A percentile compares a stretch with the other conserved stretches of the same genome.
Evolutionary conservation across 2,888 invertebrate species (phyloP).

Genomic region (Dynastes hyllus): DNA sequence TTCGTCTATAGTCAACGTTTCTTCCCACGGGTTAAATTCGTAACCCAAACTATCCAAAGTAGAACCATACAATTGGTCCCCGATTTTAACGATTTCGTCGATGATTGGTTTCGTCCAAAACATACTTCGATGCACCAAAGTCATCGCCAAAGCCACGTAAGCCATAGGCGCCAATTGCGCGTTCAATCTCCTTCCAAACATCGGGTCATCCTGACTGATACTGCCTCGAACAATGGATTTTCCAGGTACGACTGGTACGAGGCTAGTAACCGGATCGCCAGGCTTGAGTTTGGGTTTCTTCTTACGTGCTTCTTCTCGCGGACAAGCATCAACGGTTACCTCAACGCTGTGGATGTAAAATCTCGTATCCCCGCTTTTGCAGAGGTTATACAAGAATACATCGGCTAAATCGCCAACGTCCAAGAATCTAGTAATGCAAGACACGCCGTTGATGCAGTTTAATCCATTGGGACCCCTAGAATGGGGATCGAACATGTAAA

Average conservation of each 20-base stretch:
- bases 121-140: slow-evolving; percentile 74
- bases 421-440: slow-evolving; percentile 67
- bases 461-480: slow-evolving; percentile 69
- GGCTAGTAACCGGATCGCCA: slow-evolving; percentile 52
- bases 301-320: slow-evolving; percentile 56
- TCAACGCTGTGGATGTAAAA: slow-evolving; percentile 64
- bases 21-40: slow-evolving; percentile 75
- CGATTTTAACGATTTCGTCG: slow-evolving; percentile 73
- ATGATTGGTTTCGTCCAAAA: slow-evolving; percentile 77
- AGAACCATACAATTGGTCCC: slow-evolving; percentile 72
- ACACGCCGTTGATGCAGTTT: slow-evolving; percentile 65
- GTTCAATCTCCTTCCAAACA: slow-evolving; percentile 73
- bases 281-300: slow-evolving; percentile 58
- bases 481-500: slow-evolving; percentile 67
- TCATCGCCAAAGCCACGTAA: slow-evolving; percentile 76
- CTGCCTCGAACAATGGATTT: slow-evolving; percentile 71
- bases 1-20: slow-evolving; percentile 71
- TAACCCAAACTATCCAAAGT: slow-evolving; percentile 74
- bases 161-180: slow-evolving; percentile 75
- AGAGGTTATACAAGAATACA: slow-evolving; percentile 65
- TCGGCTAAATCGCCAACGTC: slow-evolving; percentile 62
- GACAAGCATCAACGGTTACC: slow-evolving; percentile 60
- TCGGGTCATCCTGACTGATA: slow-evolving; percentile 71
- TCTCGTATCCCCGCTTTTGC: slow-evolving; percentile 62
- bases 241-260: slow-evolving; percentile 55